Base-by-base conservation (phyloP, 1,140 invertebrate species). In the Drosophila trapezifrons region DNA sequence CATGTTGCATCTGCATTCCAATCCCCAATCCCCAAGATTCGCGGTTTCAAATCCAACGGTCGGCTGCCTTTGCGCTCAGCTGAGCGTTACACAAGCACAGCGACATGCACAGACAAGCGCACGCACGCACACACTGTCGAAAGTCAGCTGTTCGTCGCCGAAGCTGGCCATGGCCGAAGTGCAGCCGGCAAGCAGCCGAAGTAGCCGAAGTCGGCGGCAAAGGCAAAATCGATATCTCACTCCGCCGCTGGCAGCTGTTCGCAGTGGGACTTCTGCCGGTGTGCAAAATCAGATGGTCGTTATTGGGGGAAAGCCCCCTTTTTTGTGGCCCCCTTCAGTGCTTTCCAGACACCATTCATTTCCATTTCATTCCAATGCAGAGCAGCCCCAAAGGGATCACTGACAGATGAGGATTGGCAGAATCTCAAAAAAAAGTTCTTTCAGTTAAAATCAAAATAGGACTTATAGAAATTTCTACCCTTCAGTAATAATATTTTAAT, bases 211-310 rank as follows among this genome's bases (percentile, higher is more conserved):
- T 27, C 25, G 3, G 35, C n/a, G 29, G 17, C 59, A 17, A 60
- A 17, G 60, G 65, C 38, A 77, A 80, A 84, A 84, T 84, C 81
- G 79, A 84, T 84, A 85, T 59, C 79, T 59, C 59, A 69, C 56
- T 80, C 29, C 27, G n/a, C 65, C 62, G 55, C 56, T 74, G 67
- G 81, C 81, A 84, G 81, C 81, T 84, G 81, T 80, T 82, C 54
- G 56, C 40, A 25, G 37, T 35, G 22, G 32, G 22, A 25, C 46
- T 27, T 64, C 22, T 42, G 9, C 40, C 51, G 38, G 29, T 27
- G 54, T 57, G 67, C 56, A 46, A 57, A 78, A 85, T 89, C 83
- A 89, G 83, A 83, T 69, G 65, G 46, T 87, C 15, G 18, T 71
- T 71, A 38, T 40, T 56, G 25, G 13, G 58, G 43, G 37, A 15